Evolutionary conservation across 2,113 vertebrate genomes (phyloP), one percentile per base, ranked within the genome.

Genomic region (Origma solitaria): DNA sequence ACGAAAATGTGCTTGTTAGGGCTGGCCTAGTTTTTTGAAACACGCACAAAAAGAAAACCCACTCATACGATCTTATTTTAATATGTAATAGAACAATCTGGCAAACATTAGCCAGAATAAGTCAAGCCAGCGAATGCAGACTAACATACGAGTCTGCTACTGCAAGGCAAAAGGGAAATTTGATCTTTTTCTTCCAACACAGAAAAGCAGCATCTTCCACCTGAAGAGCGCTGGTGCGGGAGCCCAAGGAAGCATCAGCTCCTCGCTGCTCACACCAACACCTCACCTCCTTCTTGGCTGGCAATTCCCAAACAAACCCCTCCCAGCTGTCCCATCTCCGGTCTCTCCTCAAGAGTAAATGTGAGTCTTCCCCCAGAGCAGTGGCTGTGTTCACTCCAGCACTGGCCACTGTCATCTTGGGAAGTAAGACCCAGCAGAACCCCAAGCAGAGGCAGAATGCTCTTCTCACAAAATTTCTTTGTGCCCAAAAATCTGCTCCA

Each of bases 1-100:
- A 96, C 19, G 0, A 91, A 95, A 96, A 92, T 64, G 62, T 87
- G 93, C 92, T 92, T 91, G 90, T 95, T 95, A 96, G 75, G 88
- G 81, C 77, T 91, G 90, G 90, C 87, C 88, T 95, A 95, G 93
- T 93, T 97, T 97, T 94, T 44, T 94, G 96, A 97, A 96, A 95
- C 66, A 80, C 0, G 31, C 97, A 92, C 80, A 96, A 83, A 80
- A 78, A 82, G 72, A 93, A 88, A 86, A 94, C 88, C 81, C 91
- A 89, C 92, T 97, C 95, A 96, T 78, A 92, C 57, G 28, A 85
- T 72, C 56, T 86, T 88, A 96, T 95, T 96, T 92, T 94, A 84
- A 94, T 85, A 88, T 96, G 91, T 95, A 95, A 92, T 72, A 88
- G 86, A 94, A 85, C 65, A 94, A 91, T 96, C 92, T 95, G 96